Evolutionary conservation across 2,888 invertebrate species (phyloP), one percentile per base, ranked within the genome.

Genomic region (Dione vanillae): DNA sequence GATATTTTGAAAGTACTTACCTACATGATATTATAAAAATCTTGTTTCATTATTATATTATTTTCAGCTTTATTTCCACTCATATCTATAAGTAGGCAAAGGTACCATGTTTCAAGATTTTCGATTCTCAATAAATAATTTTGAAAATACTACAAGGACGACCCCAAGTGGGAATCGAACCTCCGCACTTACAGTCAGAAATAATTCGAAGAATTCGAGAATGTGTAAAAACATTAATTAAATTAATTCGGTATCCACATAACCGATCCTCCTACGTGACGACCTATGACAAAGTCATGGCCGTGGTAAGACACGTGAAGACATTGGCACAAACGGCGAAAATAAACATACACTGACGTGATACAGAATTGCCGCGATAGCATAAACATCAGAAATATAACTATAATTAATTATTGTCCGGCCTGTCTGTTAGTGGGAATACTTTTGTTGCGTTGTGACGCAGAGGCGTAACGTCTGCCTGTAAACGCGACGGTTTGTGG

Each of bases 291-390:
- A 37, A 56, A 16, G 16, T 11, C 6, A 16, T n/a, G n/a, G 10
- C 14, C 12, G 20, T 11, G 9, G 20, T 20, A 11, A 59, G 20
- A 20, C 59, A 43, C 27, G 41, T 43, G 20, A n/a, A 43, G 20
- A 3, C 14, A 27, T 61, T 43, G 59, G 59, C 43, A 20, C 43
- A 14, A 43, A 20, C 20, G n/a, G 14, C 9, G 27, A 20, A 43
- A 61, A 61, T 61, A 61, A 61, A 61, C 43, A 61, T 40, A 43
- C 43, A 20, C 59, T 12, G 43, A 61, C 59, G 27, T 5, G 27
- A 27, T 27, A n/a, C n/a, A n/a, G n/a, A n/a, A n/a, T n/a, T n/a
- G 59, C 43, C 1, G 12, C 19, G 19, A 20, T 43, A 5, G 43
- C 43, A 43, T 61, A 41, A 59, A 59, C 40, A 41, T 20, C 41